Conservation (phyloP, 1,140 invertebrate genomes). For the Aphis craccivora region DNA sequence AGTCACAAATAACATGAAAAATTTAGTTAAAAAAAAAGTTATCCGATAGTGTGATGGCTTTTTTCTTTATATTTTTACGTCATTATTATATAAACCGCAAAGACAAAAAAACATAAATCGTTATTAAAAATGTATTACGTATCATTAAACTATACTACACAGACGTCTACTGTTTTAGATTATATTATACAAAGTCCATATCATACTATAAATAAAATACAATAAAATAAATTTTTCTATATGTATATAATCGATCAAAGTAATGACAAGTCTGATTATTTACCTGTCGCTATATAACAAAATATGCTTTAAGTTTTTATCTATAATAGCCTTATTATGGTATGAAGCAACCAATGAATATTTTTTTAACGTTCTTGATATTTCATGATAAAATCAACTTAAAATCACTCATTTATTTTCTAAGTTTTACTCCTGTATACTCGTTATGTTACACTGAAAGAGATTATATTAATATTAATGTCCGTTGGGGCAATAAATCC, state of each 20-base stretch:
- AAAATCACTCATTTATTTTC: neutral
- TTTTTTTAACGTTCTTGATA: neutral
- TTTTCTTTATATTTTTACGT: neutral
- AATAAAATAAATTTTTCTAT: neutral
- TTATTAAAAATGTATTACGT: neutral
- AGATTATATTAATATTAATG: too few species aligned
- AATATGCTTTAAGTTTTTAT: too few species aligned
- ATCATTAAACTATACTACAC: too few species aligned
- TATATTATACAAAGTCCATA: neutral
- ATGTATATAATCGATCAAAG: neutral
- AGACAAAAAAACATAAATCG: neutral
- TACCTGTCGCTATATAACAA: neutral
- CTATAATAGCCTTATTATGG: too few species aligned
- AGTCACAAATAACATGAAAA: neutral
- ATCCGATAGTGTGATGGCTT: neutral
- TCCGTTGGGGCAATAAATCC: too few species aligned
- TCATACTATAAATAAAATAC: neutral
- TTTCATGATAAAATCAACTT: too few species aligned
- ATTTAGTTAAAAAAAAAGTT: conserved; percentile 24
- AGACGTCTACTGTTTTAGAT: neutral
- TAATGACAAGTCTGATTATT: neutral
- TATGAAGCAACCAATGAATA: neutral
- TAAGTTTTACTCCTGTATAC: too few species aligned
- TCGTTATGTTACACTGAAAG: too few species aligned
- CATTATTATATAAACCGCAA: neutral